A percentile compares a stretch with the other conserved stretches of the same genome.
Evolutionary conservation across 2,888 invertebrate species (phyloP).

Genomic region (Sminthurinus aureus): DNA sequence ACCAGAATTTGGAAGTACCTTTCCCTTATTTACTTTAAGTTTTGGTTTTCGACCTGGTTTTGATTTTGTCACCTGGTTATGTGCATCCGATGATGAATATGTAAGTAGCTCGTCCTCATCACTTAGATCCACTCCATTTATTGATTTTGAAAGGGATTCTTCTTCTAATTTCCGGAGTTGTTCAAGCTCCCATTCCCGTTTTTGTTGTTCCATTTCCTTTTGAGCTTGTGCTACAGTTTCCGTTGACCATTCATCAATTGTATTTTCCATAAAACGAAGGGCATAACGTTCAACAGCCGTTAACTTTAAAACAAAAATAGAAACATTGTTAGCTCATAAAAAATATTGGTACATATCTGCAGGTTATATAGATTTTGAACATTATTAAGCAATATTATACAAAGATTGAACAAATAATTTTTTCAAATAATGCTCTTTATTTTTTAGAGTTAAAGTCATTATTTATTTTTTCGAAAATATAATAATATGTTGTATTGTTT

Average conservation of each 20-base stretch:
- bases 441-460: no score
- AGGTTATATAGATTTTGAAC: no score
- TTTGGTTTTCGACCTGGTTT: conserved; percentile 1
- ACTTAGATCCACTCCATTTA: conserved; percentile 67
- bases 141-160: conserved; percentile 68
- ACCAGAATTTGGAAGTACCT: conserved; percentile 5
- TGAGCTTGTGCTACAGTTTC: conserved; percentile 89
- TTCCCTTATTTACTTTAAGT: conserved; percentile 1
- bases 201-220: conserved; percentile 83
- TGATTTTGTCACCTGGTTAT: conserved; percentile 78
- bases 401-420: neutral
- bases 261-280: conserved; percentile 88
- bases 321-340: neutral
- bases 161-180: conserved; percentile 68
- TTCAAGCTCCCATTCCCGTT: conserved; percentile 87
- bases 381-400: no score
- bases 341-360: neutral
- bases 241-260: conserved; percentile 78
- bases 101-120: conserved; percentile 73
- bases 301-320: conserved; percentile 69
- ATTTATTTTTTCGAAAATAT: neutral
- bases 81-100: conserved; percentile 78
- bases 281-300: conserved; percentile 95
- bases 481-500: neutral
- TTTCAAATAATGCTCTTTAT: no score